Evolutionary conservation across 2,888 invertebrate genomes (phyloP), one percentile per base, ranked within the genome.

Genomic region (Ectropis crepuscularia): DNA sequence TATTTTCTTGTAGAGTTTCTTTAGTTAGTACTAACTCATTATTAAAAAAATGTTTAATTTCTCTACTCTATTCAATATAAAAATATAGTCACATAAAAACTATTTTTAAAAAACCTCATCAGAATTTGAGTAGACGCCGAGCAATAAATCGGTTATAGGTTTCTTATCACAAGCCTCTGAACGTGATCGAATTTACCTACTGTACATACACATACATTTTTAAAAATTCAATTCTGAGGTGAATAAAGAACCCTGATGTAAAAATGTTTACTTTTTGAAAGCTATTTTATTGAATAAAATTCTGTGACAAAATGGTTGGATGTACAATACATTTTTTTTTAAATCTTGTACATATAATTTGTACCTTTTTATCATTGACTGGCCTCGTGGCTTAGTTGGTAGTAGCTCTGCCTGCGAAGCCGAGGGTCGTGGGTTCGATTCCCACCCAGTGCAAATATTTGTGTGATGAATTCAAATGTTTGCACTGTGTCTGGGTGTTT

Each of bases 121-220:
- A 65, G 67, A 68, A 72, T 70, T 65, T 55, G 55, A 57, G 42
- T 68, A 51, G 57, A 63, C 61, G 61, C 68, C 74, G 71, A 69
- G 70, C 72, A 75, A 75, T 80, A 78, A 83, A 83, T 64, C 72
- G 71, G 77, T 82, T 86, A 87, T 88, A 83, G 81, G 77, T 76
- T 85, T 81, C 79, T 89, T 88, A 88, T 89, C 88, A 82, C 63
- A 47, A 48, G 47, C 41, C 5, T 12, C 39, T 51, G 39, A 65
- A 61, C 64, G 60, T 65, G 64, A 65, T 61, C 57, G 57, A 65
- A 57, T 60, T 60, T 53, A 45, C 57, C 47, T 51, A 57, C 11
- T 42, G 12, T 45, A 58, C 45, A 53, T 43, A 50, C 41, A 12
- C 38, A 12, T 49, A 53, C 49, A 45, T 41, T 38, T 37, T 39